Conservation (phyloP, 2,113 vertebrate genomes). For the Chiloscyllium plagiosum region DNA sequence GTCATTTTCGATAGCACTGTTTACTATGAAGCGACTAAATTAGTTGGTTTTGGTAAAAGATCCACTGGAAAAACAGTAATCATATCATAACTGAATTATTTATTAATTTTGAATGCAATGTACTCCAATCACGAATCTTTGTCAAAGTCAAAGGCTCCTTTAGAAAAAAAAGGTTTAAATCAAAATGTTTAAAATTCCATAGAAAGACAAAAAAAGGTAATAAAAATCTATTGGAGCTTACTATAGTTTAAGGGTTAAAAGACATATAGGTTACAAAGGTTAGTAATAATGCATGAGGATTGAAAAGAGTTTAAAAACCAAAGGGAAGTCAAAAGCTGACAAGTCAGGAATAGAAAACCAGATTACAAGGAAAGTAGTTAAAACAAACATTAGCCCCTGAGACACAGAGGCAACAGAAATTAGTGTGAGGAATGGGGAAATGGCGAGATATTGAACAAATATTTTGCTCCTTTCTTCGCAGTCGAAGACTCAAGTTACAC, state of each 20-base stretch:
- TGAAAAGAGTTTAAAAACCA: not conserved
- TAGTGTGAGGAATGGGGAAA: not conserved
- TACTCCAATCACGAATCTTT: not conserved
- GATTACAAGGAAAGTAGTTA: not conserved
- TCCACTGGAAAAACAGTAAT: too few relatives aligned
- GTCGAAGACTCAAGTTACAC: not conserved
- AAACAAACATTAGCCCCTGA: not conserved
- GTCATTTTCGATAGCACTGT: too few relatives aligned
- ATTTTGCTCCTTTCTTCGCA: not conserved
- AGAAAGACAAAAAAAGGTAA: not conserved
- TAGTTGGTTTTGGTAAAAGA: not conserved
- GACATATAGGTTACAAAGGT: not conserved
- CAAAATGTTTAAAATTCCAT: not conserved
- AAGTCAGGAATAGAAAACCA: not conserved
- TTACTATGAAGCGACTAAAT: not conserved
- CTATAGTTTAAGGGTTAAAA: not conserved
- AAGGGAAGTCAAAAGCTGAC: not conserved
- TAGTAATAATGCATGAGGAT: not conserved
- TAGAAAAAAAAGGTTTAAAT: too few relatives aligned
- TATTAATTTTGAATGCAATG: not conserved
- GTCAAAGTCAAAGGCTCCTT: too few relatives aligned
- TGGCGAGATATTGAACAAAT: not conserved
- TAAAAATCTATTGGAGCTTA: not conserved
- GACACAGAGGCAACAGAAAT: not conserved
- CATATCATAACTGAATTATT: not conserved